A percentile compares a stretch with the other conserved stretches of the same genome.
phyloP scores from a whole-genome alignment of 2,113 vertebrate species.

The Trematocara variabile region DNA sequence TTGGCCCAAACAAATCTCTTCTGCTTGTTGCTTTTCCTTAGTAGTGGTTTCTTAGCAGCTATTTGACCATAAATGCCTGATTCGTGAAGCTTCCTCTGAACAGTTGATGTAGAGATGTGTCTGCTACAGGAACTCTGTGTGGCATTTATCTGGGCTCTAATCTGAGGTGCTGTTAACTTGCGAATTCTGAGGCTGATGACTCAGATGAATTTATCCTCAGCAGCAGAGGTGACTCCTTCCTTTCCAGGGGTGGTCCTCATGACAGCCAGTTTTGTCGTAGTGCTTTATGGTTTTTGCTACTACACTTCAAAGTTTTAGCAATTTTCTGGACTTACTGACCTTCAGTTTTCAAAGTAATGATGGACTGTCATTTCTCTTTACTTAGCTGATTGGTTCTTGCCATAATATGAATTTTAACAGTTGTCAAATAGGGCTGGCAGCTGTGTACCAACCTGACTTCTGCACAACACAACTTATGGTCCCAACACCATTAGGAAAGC shows the following conservation, averaged over 20 bases:
- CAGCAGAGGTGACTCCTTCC: background rate
- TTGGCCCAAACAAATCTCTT: no score
- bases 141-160: background rate
- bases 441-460: background rate
- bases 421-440: background rate
- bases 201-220: background rate
- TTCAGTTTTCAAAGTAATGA: background rate
- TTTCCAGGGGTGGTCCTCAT: background rate
- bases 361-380: background rate
- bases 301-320: background rate
- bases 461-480: background rate
- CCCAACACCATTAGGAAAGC: background rate
- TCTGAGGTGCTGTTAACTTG: background rate
- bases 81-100: no score
- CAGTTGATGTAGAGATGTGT: background rate
- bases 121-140: background rate
- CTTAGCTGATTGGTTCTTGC: background rate
- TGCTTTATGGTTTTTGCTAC: background rate
- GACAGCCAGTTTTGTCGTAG: background rate
- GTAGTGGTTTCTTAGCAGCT: no score
- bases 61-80: no score
- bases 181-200: background rate
- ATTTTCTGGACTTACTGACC: background rate
- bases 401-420: background rate
- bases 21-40: no score